These are phyloP conservation scores for Fregetta grallaria DNA, from an alignment of 2,113 vertebrate genomes.

Conservation along the genomic window DNA sequence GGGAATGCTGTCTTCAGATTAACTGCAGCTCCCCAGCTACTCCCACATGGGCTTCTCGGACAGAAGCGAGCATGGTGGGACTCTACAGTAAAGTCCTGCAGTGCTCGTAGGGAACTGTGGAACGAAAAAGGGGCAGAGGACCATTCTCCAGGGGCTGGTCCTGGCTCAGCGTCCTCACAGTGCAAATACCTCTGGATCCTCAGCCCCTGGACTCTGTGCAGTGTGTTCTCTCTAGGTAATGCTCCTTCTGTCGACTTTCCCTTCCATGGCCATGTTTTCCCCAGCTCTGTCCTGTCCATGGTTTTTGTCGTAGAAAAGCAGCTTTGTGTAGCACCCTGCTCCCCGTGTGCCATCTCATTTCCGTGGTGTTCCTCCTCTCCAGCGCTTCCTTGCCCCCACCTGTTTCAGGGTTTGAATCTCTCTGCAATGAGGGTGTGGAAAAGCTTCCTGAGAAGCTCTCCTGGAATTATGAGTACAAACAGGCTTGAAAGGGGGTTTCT, in stretches of 20 bases:
- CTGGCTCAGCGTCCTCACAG: background rate
- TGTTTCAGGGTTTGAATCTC: conserved; percentile 39
- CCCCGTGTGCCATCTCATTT: background rate
- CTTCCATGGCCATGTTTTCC: conserved; percentile 11
- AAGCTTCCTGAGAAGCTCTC: background rate
- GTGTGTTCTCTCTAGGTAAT: background rate
- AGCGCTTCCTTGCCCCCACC: background rate
- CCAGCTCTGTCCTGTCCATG: background rate
- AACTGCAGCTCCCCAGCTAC: background rate
- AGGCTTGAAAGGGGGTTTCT: background rate
- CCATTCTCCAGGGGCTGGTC: background rate
- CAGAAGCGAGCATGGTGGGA: background rate
- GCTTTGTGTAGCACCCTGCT: conserved; percentile 21
- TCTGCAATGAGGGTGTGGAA: background rate
- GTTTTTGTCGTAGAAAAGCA: conserved; percentile 20
- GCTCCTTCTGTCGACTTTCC: background rate
- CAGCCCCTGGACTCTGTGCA: background rate
- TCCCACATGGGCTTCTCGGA: background rate
- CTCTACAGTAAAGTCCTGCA: background rate
- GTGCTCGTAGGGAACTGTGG: background rate
- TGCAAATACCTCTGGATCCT: background rate
- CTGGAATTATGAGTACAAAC: background rate
- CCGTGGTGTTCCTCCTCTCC: background rate
- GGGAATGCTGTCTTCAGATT: background rate
- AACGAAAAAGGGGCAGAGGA: background rate